These are phyloP conservation scores for Apamea crenata DNA, from an alignment of 2,888 invertebrate genomes.

Conservation along the genomic window DNA sequence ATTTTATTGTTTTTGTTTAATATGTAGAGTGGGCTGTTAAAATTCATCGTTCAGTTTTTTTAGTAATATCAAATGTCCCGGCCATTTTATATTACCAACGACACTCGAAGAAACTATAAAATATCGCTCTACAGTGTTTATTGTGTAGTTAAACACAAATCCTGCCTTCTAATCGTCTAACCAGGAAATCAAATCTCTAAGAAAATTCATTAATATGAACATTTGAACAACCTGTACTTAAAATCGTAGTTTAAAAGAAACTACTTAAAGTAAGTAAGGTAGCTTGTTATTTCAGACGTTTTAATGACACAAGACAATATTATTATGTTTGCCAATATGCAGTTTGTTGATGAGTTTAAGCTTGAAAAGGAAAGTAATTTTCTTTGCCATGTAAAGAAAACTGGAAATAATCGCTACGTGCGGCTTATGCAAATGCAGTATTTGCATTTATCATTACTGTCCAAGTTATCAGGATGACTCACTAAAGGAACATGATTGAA, in stretches of 20 bases:
- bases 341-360: slow-evolving; percentile 15
- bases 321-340: slow-evolving; percentile 19
- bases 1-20: slow-evolving; percentile 47
- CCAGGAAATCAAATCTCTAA: neutral
- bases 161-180: slow-evolving; percentile 10
- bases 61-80: slow-evolving; percentile 32
- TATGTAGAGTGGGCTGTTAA: slow-evolving; percentile 40
- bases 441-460: slow-evolving; percentile 9
- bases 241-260: slow-evolving; percentile 26
- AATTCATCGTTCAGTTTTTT: slow-evolving; percentile 35
- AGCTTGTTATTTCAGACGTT: slow-evolving; percentile 3
- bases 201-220: neutral
- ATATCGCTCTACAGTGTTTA: slow-evolving; percentile 50
- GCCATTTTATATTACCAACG: slow-evolving; percentile 38
- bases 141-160: slow-evolving; percentile 25
- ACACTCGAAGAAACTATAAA: slow-evolving; percentile 38
- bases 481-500: neutral
- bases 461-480: neutral
- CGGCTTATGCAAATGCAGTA: neutral
- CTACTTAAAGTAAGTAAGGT: neutral
- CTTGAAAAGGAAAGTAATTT: slow-evolving; percentile 27
- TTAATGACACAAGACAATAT: slow-evolving; percentile 1
- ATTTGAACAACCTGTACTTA: slow-evolving; percentile 2
- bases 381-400: slow-evolving; percentile 10
- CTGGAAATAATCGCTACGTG: slow-evolving; percentile 1